These are phyloP conservation scores for Cyrtorhinus lividipennis DNA, from an alignment of 1,140 invertebrate species.

Conservation along the genomic window DNA sequence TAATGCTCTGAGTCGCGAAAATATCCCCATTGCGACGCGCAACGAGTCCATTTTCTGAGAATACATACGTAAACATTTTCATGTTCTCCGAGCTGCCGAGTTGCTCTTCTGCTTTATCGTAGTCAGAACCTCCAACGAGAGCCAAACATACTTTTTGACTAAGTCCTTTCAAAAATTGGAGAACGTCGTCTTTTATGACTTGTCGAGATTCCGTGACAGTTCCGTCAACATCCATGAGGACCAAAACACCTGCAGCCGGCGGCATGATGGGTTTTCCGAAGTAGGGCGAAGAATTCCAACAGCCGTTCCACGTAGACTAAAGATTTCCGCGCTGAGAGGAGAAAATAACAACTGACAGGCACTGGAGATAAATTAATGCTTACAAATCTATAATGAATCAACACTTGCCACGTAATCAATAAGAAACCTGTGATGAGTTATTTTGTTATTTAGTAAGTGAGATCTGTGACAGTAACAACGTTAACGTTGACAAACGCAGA, in stretches of 20 bases:
- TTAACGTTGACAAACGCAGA: too few relatives aligned
- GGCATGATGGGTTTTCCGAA: not conserved
- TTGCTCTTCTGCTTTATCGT: constrained; percentile 86
- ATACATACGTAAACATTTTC: constrained; percentile 79
- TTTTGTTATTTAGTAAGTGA: too few relatives aligned
- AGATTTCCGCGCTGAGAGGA: too few relatives aligned
- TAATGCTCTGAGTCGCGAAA: constrained; percentile 60
- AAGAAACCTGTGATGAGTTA: too few relatives aligned
- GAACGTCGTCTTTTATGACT: constrained; percentile 56
- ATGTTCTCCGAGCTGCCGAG: constrained; percentile 55
- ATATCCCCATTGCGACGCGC: constrained; percentile 61
- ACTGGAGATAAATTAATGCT: too few relatives aligned
- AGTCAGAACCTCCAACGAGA: constrained; percentile 91
- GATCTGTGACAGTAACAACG: too few relatives aligned
- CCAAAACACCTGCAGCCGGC: constrained; percentile 29
- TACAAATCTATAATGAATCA: too few relatives aligned
- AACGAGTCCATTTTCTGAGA: constrained; percentile 93
- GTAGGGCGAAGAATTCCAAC: too few relatives aligned
- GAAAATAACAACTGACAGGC: too few relatives aligned
- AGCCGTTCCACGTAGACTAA: too few relatives aligned
- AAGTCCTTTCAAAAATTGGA: constrained; percentile 59
- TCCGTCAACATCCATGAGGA: constrained; percentile 94
- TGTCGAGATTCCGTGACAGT: constrained; percentile 75
- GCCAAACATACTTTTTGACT: constrained; percentile 57
- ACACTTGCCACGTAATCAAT: too few relatives aligned